Evolutionary conservation across 2,888 invertebrate genomes (phyloP), one percentile per base, ranked within the genome.

Genomic region (Phasia obesa): DNA sequence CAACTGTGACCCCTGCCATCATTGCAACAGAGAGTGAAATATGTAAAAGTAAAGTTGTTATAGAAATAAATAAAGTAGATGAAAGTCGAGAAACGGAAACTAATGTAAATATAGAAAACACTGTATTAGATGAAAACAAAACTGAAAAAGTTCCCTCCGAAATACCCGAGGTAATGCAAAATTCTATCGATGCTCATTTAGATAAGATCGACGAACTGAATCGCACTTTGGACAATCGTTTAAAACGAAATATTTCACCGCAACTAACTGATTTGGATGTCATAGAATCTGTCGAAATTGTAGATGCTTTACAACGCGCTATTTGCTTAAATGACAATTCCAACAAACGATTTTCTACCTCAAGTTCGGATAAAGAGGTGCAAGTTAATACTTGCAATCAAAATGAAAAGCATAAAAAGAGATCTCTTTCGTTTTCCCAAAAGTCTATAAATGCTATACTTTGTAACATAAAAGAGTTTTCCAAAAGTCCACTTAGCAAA

Each of bases 141-240:
- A 51, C 47, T 19, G 81, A 73, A 51, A 49, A 62, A 25, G 31
- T 23, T 65, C 69, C 71, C 47, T 23, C 81, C 47, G 65, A 73
- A 42, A 77, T 70, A 9, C 75, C 81, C 27, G 84, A 84, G 15
- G 85, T 88, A 38, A 86, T 86, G 7, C 88, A 89, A 65, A 88
- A 86, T 60, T 91, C 91, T 1, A 90, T 92, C 21, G 91, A 91
- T 87, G 89, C 88, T 0, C 90, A 91, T 79, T 83, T 91, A 38
- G 91, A 92, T 81, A 88, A 86, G 78, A 91, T 91, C 55, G 91
- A 92, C 81, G 89, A 89, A 60, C 85, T 91, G 0, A 91, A 92
- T 85, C 88, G 91, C 9, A 87, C 85, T 2, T 77, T 91, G 17
- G 92, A 91, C 57, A 88, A 91, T 87, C 90, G 90, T 19, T 76